Evolutionary conservation across 2,888 invertebrate species (phyloP).

Genomic region (Sylvicola fuscatus): DNA sequence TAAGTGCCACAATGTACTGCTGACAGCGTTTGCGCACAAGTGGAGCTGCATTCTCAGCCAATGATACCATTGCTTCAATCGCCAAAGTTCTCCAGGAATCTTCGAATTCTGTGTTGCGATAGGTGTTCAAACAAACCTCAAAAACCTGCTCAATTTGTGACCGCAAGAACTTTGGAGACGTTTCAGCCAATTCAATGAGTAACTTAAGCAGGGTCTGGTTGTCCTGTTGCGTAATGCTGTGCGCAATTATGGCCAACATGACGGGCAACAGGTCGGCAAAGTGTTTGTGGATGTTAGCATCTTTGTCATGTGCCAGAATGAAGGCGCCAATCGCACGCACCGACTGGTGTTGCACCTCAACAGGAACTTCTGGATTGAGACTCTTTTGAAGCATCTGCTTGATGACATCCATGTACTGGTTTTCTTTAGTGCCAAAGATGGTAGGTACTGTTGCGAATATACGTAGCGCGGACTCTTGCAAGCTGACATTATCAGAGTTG

Average conservation of each 20-base stretch:
- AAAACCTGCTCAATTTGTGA: slow-evolving; percentile 72
- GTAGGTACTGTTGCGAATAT: slow-evolving; percentile 96
- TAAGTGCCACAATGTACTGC: slow-evolving; percentile 58
- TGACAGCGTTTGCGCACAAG: slow-evolving; percentile 87
- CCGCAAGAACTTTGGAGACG: slow-evolving; percentile 78
- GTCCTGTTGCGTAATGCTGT: slow-evolving; percentile 63
- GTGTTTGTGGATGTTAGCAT: slow-evolving; percentile 71
- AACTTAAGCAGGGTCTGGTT: slow-evolving; percentile 85
- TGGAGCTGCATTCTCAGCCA: slow-evolving; percentile 83
- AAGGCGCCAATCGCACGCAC: slow-evolving; percentile 73
- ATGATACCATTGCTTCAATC: slow-evolving; percentile 64
- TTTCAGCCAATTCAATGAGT: slow-evolving; percentile 84
- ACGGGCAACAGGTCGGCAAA: slow-evolving; percentile 69
- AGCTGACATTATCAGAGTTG: slow-evolving; percentile 54
- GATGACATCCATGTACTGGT: slow-evolving; percentile 76
- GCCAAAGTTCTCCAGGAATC: slow-evolving; percentile 79
- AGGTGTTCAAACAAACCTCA: slow-evolving; percentile 68
- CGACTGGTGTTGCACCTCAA: slow-evolving; percentile 60
- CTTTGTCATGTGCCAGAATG: slow-evolving; percentile 82
- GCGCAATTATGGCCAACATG: slow-evolving; percentile 48
- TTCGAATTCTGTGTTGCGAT: slow-evolving; percentile 46
- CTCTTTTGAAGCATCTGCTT: slow-evolving; percentile 86
- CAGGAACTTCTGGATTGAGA: slow-evolving; percentile 46
- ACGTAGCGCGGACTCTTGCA: slow-evolving; percentile 84
- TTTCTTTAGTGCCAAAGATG: slow-evolving; percentile 90